Evolutionary conservation across 2,888 invertebrate genomes (phyloP), one percentile per base, ranked within the genome.

Genomic region (Scaptomyza cyrtandrae): DNA sequence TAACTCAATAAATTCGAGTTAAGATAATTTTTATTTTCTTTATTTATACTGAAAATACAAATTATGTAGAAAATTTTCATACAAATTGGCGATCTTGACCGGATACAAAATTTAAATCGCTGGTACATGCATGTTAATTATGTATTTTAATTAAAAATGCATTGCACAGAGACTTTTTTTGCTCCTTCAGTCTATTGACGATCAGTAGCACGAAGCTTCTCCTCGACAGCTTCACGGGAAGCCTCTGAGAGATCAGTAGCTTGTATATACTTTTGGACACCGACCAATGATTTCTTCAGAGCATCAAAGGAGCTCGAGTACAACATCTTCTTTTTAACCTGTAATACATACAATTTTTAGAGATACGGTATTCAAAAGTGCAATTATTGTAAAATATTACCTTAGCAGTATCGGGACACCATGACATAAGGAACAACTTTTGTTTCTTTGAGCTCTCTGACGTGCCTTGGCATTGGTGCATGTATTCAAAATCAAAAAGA

Each of bases 361-460:
- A 10, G 9, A 29, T 48, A 24, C 10, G 52, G 39, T 41, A 31
- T 50, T 10, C 16, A 13, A 33, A 4, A 35, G 0, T 3, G 10
- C 3, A 11, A 14, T 6, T 11, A 11, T 27, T 6, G 10, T 14
- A 16, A 3, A 43, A 24, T 50, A 29, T 55, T 84, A 96, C 95
- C 94, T 97, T 98, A 90, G 99, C 98, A 93, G 97, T 97, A 94
- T 99, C 99, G 48, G 99, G 99, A 95, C 98, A 98, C 98, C 98
- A 98, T 92, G 97, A 97, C 97, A 99, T 98, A 92, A 98, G 95
- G 95, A 99, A 97, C 89, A 98, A 94, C 93, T 98, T 98, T 93
- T 98, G 98, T 95, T 98, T 98, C 95, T 98, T 98, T 92, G 97
- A 97, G 91, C 97, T 97, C 94, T 98, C 98, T 84, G 98, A 97